These are phyloP conservation scores for Palloptera scutellata DNA, from an alignment of 2,888 invertebrate species.

Conservation along the genomic window DNA sequence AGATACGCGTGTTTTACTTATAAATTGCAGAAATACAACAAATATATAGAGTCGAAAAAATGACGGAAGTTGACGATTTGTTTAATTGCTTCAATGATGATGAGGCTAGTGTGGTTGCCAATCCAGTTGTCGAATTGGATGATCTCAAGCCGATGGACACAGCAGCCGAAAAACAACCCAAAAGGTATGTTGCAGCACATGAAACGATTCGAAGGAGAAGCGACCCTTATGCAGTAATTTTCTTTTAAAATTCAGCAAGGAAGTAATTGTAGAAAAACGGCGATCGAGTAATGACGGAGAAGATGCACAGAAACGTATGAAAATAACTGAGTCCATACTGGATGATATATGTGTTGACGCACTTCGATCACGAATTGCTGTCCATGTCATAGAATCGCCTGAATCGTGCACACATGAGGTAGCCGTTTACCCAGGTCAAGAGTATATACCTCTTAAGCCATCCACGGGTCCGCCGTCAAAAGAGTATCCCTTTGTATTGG, in stretches of 20 bases:
- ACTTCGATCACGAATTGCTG: slow-evolving; percentile 80
- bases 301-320: slow-evolving; percentile 39
- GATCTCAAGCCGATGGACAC: slow-evolving; percentile 2
- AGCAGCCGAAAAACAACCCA: slow-evolving; percentile 30
- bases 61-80: slow-evolving; percentile 62
- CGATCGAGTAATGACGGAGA: slow-evolving; percentile 25
- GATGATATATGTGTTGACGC: slow-evolving; percentile 73
- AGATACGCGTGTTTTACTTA: too few species aligned
- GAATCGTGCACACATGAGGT: slow-evolving; percentile 97
- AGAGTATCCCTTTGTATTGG: slow-evolving; percentile 91
- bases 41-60: slow-evolving; percentile 23
- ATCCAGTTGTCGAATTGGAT: slow-evolving; percentile 33
- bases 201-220: neutral
- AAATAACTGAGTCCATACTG: slow-evolving; percentile 54
- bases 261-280: slow-evolving; percentile 34
- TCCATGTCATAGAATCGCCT: slow-evolving; percentile 88
- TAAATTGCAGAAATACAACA: too few species aligned
- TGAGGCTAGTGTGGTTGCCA: slow-evolving; percentile 34
- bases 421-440: slow-evolving; percentile 87
- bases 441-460: slow-evolving; percentile 73
- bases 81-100: slow-evolving; percentile 62
- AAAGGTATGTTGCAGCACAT: slow-evolving; percentile 17
- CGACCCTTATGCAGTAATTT: neutral
- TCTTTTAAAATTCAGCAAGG: slow-evolving; percentile 22
- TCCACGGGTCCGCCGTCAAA: slow-evolving; percentile 80